Conservation (phyloP, 2,888 invertebrate genomes). For the Lasioglossum leucozonium region DNA sequence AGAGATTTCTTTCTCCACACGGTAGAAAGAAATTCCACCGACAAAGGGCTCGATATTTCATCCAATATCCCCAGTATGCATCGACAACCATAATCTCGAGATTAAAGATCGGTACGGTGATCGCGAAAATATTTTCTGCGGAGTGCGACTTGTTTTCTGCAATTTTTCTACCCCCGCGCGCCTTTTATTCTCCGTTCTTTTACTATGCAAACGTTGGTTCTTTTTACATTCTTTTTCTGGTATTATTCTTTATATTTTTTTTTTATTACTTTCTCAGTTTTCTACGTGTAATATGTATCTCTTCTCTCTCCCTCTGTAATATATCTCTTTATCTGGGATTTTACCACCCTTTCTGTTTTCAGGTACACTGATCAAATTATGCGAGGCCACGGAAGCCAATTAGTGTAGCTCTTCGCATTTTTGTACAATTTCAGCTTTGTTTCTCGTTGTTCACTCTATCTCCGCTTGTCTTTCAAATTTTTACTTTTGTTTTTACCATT, state of each 20-base stretch:
- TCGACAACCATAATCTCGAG: background rate
- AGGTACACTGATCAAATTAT: too few species aligned
- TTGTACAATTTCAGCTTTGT: background rate
- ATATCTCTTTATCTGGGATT: too few species aligned
- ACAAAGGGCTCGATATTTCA: background rate
- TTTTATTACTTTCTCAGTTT: background rate
- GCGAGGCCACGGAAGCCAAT: background rate
- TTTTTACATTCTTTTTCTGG: background rate
- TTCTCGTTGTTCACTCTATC: background rate
- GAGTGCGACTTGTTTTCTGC: background rate
- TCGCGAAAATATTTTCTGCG: background rate
- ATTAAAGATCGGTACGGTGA: background rate
- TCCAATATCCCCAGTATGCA: background rate
- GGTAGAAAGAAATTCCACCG: background rate
- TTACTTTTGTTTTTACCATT: background rate
- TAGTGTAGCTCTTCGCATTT: background rate
- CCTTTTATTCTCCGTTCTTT: background rate
- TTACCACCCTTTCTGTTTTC: background rate
- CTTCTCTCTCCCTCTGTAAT: too few species aligned
- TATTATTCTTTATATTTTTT: background rate
- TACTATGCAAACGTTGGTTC: background rate
- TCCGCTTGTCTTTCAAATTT: background rate
- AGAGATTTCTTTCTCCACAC: background rate
- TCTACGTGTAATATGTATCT: background rate
- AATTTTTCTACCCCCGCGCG: background rate